Evolutionary conservation across 2,888 invertebrate genomes (phyloP).

Genomic region (Hyppa rectilinea): DNA sequence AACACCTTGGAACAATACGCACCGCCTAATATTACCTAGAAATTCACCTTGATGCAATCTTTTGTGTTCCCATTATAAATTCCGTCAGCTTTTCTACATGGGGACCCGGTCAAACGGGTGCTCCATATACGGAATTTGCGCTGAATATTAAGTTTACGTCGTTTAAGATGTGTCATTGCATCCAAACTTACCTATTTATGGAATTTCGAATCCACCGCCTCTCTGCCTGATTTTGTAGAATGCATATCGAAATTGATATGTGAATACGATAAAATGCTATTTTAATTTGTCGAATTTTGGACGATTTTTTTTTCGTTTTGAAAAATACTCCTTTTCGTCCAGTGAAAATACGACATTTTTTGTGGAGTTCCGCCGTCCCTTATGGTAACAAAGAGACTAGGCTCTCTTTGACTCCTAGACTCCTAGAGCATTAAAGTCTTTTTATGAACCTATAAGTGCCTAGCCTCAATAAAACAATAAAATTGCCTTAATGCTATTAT

Average conservation of each 20-base stretch:
- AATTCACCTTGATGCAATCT: slow-evolving; percentile 49
- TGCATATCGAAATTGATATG: no score
- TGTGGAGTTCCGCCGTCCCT: no score
- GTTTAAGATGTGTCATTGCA: not conserved
- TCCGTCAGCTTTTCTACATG: slow-evolving; percentile 35
- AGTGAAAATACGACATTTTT: no score
- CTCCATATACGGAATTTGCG: slow-evolving; percentile 36
- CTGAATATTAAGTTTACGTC: slow-evolving; percentile 46
- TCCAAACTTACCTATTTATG: slow-evolving; percentile 1
- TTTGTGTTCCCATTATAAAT: slow-evolving; percentile 45
- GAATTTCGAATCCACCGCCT: slow-evolving; percentile 5
- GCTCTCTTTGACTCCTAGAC: no score
- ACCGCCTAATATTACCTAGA: slow-evolving; percentile 55
- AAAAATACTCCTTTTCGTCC: no score
- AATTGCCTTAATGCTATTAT: no score
- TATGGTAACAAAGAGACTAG: no score
- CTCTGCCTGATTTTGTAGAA: not conserved
- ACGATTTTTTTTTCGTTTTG: no score
- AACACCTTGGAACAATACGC: slow-evolving; percentile 59
- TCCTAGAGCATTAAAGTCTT: not conserved
- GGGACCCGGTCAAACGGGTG: slow-evolving; percentile 50
- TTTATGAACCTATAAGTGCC: not conserved
- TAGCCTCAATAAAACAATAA: not conserved
- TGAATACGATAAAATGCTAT: no score
- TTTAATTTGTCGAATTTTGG: no score